Evolutionary conservation across 2,797 vertebrate genomes (phyloP).

Genomic region (Phrynocephalus vlangalii): DNA sequence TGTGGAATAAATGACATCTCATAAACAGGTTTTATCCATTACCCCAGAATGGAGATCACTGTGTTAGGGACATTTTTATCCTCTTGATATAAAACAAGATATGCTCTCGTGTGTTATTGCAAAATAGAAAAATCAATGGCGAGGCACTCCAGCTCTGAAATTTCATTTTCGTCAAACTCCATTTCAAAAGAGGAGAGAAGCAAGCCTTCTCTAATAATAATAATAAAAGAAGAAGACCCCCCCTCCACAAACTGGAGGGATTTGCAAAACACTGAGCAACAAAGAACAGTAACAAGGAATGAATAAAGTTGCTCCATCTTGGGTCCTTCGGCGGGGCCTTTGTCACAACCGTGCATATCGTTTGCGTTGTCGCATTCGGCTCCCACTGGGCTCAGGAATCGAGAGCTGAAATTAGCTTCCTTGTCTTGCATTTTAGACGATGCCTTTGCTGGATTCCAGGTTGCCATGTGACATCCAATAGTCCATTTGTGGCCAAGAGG

Average conservation of each 20-base stretch:
- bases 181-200: conserved; percentile 74
- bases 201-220: conserved; percentile 77
- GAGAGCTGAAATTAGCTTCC: conserved; percentile 65
- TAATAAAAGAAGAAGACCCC: conserved; percentile 79
- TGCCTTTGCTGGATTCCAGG: conserved; percentile 60
- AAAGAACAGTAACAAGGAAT: conserved; percentile 75
- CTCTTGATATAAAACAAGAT: conserved; percentile 86
- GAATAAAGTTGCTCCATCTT: conserved; percentile 74
- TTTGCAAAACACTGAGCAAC: conserved; percentile 78
- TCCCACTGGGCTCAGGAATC: conserved; percentile 52
- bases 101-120: conserved; percentile 82
- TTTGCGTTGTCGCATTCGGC: conserved; percentile 49
- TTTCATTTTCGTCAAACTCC: conserved; percentile 82
- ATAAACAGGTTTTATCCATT: conserved; percentile 90
- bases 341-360: conserved; percentile 69
- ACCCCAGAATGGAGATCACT: conserved; percentile 82
- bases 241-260: conserved; percentile 76
- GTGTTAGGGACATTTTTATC: conserved; percentile 87
- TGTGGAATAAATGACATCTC: conserved; percentile 89
- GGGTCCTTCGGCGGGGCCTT: conserved; percentile 66
- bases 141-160: conserved; percentile 85
- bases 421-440: conserved; percentile 58
- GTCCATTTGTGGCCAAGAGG: conserved; percentile 9
- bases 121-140: conserved; percentile 90
- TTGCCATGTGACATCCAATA: conserved; percentile 38